Base-by-base conservation (phyloP, 2,888 invertebrate species). In the Nemurella pictetii region DNA sequence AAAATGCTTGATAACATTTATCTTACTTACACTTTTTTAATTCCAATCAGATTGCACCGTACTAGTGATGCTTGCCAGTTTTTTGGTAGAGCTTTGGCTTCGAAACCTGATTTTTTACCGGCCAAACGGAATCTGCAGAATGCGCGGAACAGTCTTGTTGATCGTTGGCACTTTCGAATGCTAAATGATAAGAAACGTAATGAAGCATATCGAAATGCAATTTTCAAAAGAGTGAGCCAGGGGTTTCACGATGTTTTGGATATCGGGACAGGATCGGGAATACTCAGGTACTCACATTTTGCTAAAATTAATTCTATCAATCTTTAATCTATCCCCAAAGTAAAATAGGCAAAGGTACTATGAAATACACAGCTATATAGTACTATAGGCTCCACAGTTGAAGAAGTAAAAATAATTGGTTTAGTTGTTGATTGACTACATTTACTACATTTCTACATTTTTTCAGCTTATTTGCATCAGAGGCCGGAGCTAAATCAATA, bases 131-230 rank as follows among this genome's bases (percentile, higher is more conserved):
- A 94, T 89, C 90, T 95, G 26, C 93, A 95, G 88, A 94, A 94
- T 86, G 90, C 94, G 0, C 94, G 93, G 88, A 94, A 94, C 89
- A 90, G 93, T 86, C 90, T 95, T 85, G 92, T 96, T 77, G 95
- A 95, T 86, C 90, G 96, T 83, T 96, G 96, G 96, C 96, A 96
- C 89, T 96, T 94, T 89, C 91, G 94, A 85, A 96, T 96, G 96
- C 90, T 96, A 30, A 97, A 96, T 90, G 96, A 96, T 89, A 91
- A 90, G 85, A 89, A 90, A 26, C 91, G 96, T 77, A 96, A 97
- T 90, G 89, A 91, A 85, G 92, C 93, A 0, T 97, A 94, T 89
- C 90, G 91, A 84, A 89, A 90, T 84, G 96, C 96, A 0, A 94
- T 96, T 86, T 88, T 89, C 26, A 90, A 92, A 84, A 92, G 91